phyloP scores from a whole-genome alignment of 2,888 invertebrate genomes.

The Oxystoma pomonae region DNA sequence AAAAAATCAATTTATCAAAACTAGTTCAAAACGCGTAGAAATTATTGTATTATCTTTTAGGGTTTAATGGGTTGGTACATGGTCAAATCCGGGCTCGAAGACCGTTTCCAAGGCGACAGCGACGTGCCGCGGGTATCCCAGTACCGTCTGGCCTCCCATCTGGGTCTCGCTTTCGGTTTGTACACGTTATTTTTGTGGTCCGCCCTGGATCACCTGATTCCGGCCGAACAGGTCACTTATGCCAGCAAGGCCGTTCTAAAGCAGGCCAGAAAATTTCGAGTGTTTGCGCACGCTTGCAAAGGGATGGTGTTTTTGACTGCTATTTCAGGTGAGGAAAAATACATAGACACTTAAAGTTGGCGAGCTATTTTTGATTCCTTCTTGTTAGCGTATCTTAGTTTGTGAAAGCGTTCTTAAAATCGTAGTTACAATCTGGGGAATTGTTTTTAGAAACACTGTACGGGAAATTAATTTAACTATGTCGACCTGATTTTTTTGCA shows the following conservation, averaged over 20 bases:
- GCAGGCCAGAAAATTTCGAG: conserved; percentile 52
- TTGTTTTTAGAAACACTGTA: too few species aligned
- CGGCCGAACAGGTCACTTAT: conserved; percentile 50
- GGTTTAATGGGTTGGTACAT: conserved; percentile 99
- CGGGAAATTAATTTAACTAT: too few species aligned
- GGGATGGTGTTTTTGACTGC: conserved; percentile 90
- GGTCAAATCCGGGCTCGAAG: conserved; percentile 96
- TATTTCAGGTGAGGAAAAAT: conserved; percentile 42
- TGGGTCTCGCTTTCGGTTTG: conserved; percentile 84
- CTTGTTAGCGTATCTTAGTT: too few species aligned
- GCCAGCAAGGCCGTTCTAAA: conserved; percentile 42
- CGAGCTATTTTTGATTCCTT: too few species aligned
- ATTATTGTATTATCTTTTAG: too few species aligned
- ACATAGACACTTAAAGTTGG: too few species aligned
- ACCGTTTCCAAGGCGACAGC: conserved; percentile 73
- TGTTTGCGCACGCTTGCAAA: conserved; percentile 73
- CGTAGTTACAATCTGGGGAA: too few species aligned
- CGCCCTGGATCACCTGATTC: conserved; percentile 65
- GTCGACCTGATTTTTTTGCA: too few species aligned
- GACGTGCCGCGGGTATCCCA: conserved; percentile 93
- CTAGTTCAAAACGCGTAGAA: too few species aligned
- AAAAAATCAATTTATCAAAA: too few species aligned
- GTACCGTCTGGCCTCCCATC: conserved; percentile 90
- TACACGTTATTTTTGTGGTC: conserved; percentile 84
- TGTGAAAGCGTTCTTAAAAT: too few species aligned